Percentiles rank a stretch among this genome's conserved stretches.
phyloP scores from a whole-genome alignment of 1,140 invertebrate genomes.

The Cotesia typhae region DNA sequence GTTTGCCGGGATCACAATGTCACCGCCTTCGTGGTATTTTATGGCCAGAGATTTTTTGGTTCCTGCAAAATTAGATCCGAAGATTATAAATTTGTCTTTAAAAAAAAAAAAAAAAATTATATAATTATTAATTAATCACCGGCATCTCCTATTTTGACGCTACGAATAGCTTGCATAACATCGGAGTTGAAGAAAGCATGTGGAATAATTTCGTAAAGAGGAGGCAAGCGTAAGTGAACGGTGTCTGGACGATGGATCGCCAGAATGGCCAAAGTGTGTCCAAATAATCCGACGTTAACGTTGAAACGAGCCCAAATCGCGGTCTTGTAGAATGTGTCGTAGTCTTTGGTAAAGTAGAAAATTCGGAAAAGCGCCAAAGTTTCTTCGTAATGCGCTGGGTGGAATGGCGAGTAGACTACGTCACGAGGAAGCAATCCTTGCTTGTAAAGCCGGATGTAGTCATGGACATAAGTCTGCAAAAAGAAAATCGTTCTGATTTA shows the following conservation, averaged over 20 bases:
- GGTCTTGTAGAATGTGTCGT: conserved; percentile 59
- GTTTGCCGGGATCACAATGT: conserved; percentile 60
- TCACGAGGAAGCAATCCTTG: conserved; percentile 68
- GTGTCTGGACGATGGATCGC: conserved; percentile 71
- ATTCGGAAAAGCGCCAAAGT: conserved; percentile 73
- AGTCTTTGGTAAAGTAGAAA: conserved; percentile 74
- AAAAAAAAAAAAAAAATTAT: neutral
- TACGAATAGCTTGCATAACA: conserved; percentile 70
- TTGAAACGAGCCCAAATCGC: conserved; percentile 70
- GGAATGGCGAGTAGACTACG: conserved; percentile 71
- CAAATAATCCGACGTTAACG: conserved; percentile 73
- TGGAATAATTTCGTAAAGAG: conserved; percentile 76
- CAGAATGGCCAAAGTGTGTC: conserved; percentile 70
- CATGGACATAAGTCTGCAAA: conserved; percentile 69
- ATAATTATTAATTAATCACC: conserved; percentile 34
- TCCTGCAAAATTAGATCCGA: conserved; percentile 8
- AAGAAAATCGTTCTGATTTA: neutral
- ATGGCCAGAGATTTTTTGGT: conserved; percentile 39
- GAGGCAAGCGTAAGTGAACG: conserved; percentile 69
- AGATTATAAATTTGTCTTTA: too few relatives aligned
- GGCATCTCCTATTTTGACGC: conserved; percentile 62
- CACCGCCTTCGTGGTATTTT: conserved; percentile 36
- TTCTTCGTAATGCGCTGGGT: conserved; percentile 71
- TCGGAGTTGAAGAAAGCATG: conserved; percentile 71
- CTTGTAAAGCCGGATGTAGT: conserved; percentile 69